Evolutionary conservation across 2,113 vertebrate genomes (phyloP).

Genomic region (Istiophorus platypterus): DNA sequence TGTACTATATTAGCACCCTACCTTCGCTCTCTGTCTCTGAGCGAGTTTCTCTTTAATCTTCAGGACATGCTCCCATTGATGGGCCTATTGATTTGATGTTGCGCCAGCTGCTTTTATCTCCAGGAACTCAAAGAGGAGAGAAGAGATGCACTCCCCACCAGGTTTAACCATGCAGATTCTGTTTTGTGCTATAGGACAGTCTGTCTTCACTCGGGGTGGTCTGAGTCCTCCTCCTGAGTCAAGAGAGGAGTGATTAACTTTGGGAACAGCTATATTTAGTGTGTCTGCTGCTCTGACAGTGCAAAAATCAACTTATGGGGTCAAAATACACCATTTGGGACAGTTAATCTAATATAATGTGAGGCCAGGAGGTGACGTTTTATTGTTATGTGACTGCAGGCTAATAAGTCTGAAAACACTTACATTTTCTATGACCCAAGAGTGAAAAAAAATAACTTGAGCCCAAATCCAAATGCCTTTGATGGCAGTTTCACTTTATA

Average conservation of each 20-base stretch:
- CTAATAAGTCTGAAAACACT: background rate
- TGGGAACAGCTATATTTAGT: background rate
- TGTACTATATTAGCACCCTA: conserved; percentile 71
- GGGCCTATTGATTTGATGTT: conserved; percentile 85
- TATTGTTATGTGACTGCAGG: background rate
- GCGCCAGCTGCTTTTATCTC: conserved; percentile 84
- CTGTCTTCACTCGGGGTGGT: conserved; percentile 8
- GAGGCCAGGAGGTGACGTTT: background rate
- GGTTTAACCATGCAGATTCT: conserved; percentile 24
- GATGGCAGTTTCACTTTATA: background rate
- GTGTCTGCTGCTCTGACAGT: background rate
- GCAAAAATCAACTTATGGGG: background rate
- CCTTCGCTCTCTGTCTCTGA: conserved; percentile 56
- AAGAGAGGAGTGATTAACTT: background rate
- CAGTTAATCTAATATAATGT: background rate
- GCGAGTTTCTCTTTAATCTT: conserved; percentile 86
- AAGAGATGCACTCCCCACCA: conserved; percentile 47
- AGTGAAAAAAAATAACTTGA: too few relatives aligned
- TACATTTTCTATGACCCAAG: too few relatives aligned
- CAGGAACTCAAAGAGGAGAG: conserved; percentile 74
- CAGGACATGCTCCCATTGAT: conserved; percentile 84
- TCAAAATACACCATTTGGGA: too few relatives aligned
- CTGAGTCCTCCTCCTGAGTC: background rate
- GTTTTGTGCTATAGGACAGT: background rate
- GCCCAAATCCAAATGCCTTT: background rate